These are phyloP conservation scores for Lagocephalus sceleratus DNA, from an alignment of 2,797 vertebrate genomes.

Conservation along the genomic window DNA sequence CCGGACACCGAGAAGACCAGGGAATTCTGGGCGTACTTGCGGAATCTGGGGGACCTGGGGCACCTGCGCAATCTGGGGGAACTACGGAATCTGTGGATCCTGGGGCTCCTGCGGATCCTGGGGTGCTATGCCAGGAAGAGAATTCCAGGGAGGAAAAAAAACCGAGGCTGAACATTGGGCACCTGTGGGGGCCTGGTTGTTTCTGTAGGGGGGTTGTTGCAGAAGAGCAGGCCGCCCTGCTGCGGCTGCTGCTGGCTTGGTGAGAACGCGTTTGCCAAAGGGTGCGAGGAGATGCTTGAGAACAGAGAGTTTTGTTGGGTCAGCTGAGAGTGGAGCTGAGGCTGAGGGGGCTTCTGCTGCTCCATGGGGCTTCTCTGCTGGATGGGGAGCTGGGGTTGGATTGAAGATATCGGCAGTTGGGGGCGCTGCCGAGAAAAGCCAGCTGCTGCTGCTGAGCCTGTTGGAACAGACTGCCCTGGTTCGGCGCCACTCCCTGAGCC, in stretches of 20 bases:
- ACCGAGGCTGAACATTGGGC: too few species aligned
- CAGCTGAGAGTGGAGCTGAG: slow-evolving; percentile 67
- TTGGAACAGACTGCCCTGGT: slow-evolving; percentile 83
- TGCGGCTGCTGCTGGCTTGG: slow-evolving; percentile 72
- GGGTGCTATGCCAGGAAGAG: too few species aligned
- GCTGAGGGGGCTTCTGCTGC: slow-evolving; percentile 72
- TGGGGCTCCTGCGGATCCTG: too few species aligned
- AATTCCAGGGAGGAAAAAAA: too few species aligned
- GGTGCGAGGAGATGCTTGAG: slow-evolving; percentile 72
- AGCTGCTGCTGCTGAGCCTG: slow-evolving; percentile 81
- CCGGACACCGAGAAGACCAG: too few species aligned
- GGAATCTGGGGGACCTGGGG: too few species aligned
- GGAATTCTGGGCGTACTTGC: too few species aligned
- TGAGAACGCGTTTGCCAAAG: slow-evolving; percentile 67
- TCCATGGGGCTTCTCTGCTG: slow-evolving; percentile 81
- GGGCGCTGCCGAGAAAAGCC: slow-evolving; percentile 81
- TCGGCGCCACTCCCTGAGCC: slow-evolving; percentile 78
- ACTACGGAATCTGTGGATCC: too few species aligned
- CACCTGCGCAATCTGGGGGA: too few species aligned
- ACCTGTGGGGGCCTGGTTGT: too few species aligned
- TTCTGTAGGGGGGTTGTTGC: slow-evolving; percentile 79
- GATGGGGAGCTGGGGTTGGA: slow-evolving; percentile 86
- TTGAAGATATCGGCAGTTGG: slow-evolving; percentile 87
- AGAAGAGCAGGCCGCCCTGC: slow-evolving; percentile 85
- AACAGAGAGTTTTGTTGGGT: slow-evolving; percentile 69